These are phyloP conservation scores for Hirtodrosophila trivittata DNA, from an alignment of 2,888 invertebrate species.

Conservation along the genomic window DNA sequence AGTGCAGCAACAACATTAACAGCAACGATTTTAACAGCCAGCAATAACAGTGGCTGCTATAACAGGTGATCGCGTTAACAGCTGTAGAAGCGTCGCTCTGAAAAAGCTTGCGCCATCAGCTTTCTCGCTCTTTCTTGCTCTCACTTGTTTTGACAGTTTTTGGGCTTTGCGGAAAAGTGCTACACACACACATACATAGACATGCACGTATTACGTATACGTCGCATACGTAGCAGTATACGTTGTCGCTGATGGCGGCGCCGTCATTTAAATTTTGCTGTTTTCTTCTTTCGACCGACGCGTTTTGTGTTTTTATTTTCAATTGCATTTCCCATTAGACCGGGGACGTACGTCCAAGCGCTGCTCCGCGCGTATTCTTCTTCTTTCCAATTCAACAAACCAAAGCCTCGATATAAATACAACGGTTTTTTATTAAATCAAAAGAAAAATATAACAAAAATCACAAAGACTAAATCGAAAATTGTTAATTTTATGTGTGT, in stretches of 20 bases:
- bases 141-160: conserved; percentile 51
- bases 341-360: conserved; percentile 28
- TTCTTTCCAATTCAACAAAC: conserved; percentile 33
- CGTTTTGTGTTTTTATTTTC: conserved; percentile 64
- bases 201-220: conserved; percentile 60
- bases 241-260: conserved; percentile 34
- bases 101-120: conserved; percentile 38
- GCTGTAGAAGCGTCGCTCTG: conserved; percentile 30
- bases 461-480: no score
- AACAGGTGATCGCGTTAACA: conserved; percentile 63
- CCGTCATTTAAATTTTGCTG: conserved; percentile 54
- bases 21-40: background rate
- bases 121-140: conserved; percentile 26
- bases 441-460: conserved; percentile 11
- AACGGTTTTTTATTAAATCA: conserved; percentile 15
- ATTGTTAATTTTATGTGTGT: no score
- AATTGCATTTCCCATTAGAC: conserved; percentile 75
- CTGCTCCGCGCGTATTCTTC: conserved; percentile 57
- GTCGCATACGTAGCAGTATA: conserved; percentile 35
- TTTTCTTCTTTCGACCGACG: conserved; percentile 65
- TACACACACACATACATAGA: conserved; percentile 30
- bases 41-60: background rate
- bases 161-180: conserved; percentile 73
- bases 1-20: conserved; percentile 1
- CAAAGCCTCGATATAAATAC: background rate